These are phyloP conservation scores for Aricia artaxerxes DNA, from an alignment of 2,888 invertebrate species.

Conservation along the genomic window DNA sequence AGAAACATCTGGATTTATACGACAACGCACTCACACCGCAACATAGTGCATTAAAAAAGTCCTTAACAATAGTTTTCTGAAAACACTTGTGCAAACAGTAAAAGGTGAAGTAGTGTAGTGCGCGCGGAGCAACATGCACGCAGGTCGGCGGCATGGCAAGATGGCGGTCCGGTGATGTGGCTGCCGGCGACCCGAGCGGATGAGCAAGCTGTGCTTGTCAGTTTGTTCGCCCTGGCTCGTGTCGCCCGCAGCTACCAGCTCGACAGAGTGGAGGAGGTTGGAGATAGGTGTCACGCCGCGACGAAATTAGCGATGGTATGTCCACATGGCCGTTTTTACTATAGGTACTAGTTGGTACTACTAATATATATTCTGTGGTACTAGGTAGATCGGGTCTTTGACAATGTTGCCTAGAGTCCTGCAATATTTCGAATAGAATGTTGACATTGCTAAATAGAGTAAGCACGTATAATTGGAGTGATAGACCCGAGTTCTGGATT, in stretches of 20 bases:
- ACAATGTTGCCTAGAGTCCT: no score
- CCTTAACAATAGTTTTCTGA: conserved; percentile 75
- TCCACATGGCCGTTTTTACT: background rate
- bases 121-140: conserved; percentile 39
- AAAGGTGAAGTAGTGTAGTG: conserved; percentile 57
- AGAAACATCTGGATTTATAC: conserved; percentile 38
- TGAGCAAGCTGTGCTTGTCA: conserved; percentile 76
- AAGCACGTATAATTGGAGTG: no score
- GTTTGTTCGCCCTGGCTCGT: conserved; percentile 82
- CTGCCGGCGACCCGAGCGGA: conserved; percentile 75
- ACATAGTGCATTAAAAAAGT: conserved; percentile 77
- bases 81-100: conserved; percentile 74
- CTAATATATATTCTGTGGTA: no score
- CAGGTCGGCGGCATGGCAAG: conserved; percentile 33
- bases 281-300: background rate
- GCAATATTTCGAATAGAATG: no score
- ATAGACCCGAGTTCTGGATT: no score
- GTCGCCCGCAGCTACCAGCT: conserved; percentile 64
- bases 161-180: conserved; percentile 37
- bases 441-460: no score
- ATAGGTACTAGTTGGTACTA: no score
- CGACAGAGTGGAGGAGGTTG: conserved; percentile 39
- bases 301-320: background rate
- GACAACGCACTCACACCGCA: conserved; percentile 46
- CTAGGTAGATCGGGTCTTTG: no score